Conservation (phyloP, 2,797 vertebrate genomes). For the Tarsius wallacei region DNA sequence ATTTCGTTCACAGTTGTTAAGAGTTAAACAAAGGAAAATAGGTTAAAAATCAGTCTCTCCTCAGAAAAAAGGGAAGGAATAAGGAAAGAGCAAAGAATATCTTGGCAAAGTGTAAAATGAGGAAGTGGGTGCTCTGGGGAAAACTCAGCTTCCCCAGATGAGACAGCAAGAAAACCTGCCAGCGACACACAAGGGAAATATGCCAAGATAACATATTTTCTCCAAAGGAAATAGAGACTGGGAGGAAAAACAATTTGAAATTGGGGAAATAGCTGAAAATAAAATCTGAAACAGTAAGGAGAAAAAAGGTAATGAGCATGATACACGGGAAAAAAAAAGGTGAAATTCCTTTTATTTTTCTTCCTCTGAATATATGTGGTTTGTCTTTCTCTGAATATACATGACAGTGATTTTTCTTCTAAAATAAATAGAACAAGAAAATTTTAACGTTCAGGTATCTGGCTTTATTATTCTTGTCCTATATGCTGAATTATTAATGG, state of each 20-base stretch:
- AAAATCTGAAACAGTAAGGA: conserved; percentile 35
- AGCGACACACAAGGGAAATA: conserved; percentile 77
- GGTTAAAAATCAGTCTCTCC: conserved; percentile 54
- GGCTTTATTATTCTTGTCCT: not conserved
- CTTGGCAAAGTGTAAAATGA: conserved; percentile 68
- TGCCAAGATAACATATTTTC: conserved; percentile 73
- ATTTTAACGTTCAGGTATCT: not conserved
- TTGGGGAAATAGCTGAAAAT: conserved; percentile 74
- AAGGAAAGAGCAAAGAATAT: conserved; percentile 18
- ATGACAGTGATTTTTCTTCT: not conserved
- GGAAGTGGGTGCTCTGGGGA: conserved; percentile 19
- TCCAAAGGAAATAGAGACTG: conserved; percentile 69
- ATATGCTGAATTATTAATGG: not conserved
- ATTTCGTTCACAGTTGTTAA: not conserved
- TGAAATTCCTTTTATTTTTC: not conserved
- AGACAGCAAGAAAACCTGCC: conserved; percentile 66
- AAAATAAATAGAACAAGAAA: not conserved
- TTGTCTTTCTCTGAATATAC: not conserved
- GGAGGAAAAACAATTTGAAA: conserved; percentile 71
- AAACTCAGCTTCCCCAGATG: conserved; percentile 49
- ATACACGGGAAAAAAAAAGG: not conserved
- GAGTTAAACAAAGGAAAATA: conserved; percentile 68
- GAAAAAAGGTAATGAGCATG: conserved; percentile 56
- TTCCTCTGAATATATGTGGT: not conserved
- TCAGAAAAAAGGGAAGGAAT: conserved; percentile 13